Evolutionary conservation across 2,888 invertebrate genomes (phyloP), one percentile per base, ranked within the genome.

Genomic region (Alentia gelatinosa): DNA sequence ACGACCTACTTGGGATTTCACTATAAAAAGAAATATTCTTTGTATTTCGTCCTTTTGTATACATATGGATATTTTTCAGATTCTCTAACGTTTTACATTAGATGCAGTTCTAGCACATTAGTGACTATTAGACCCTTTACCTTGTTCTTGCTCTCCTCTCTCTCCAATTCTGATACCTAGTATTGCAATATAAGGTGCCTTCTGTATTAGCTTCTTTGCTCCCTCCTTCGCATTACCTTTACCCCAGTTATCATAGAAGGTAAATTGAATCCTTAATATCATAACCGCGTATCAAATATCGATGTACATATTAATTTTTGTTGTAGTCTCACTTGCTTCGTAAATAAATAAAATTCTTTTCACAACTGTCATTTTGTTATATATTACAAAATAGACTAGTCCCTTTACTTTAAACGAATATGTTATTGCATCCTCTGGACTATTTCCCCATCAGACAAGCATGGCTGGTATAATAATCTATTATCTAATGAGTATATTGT

Each of bases 41-140:
- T 86, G 50, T 86, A 47, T 86, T 50, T 47, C 86, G 86, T 86
- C 86, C 86, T 86, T 86, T 86, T 86, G 86, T 86, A 86, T 50
- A 47, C 86, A 86, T 42, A 86, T 86, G 86, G 47, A 50, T 86
- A 86, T 86, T 86, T 86, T 86, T 47, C 86, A 26, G 86, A 86
- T 86, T 86, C 86, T 47, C 86, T 47, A 50, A 86, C 86, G 50
- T 86, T 86, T 86, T 42, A 86, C 86, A 86, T 86, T 86, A 86
- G 86, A 23, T 86, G 86, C 86, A 86, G 42, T 47, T 42, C 5
- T 30, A 86, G 86, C 33, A 19, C 5, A 26, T 42, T 86, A 86
- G 86, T 47, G 33, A 86, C 86, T 23, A 30, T 79, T 9, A 47
- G 47, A 1, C 1, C 50, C 26, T n/a, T 47, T 47, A 19, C 86